These are phyloP conservation scores for Melanargia galathea DNA, from an alignment of 2,888 invertebrate species.

Conservation along the genomic window DNA sequence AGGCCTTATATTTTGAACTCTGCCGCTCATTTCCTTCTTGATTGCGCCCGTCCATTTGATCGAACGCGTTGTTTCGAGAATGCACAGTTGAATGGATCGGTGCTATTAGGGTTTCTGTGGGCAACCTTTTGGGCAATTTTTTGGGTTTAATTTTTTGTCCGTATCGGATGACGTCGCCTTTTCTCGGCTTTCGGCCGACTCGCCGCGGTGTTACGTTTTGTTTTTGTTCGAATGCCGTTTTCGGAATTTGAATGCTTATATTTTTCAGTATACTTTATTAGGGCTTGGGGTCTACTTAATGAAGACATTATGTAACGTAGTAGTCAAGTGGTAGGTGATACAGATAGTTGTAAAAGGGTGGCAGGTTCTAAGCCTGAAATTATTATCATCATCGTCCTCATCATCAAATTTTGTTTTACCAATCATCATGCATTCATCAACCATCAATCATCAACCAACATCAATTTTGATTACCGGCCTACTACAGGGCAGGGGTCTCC, in stretches of 20 bases:
- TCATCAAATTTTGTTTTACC: no score
- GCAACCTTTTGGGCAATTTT: conserved; percentile 40
- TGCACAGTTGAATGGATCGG: conserved; percentile 42
- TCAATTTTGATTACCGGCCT: no score
- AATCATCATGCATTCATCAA: no score
- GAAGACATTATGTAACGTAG: neutral
- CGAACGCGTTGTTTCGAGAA: conserved; percentile 42
- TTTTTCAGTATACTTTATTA: conserved; percentile 15
- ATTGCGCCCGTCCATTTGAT: conserved; percentile 21
- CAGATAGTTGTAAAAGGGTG: neutral
- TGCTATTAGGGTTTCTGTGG: conserved; percentile 46
- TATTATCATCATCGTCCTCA: no score
- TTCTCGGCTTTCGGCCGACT: conserved; percentile 37
- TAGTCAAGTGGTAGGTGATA: neutral
- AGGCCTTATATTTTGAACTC: neutral
- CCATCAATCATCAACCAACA: no score
- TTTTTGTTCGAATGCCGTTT: conserved; percentile 25
- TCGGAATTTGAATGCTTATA: conserved; percentile 21
- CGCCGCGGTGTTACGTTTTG: conserved; percentile 18
- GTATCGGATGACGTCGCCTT: conserved; percentile 36
- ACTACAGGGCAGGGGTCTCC: no score
- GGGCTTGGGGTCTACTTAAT: neutral
- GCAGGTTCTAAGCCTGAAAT: neutral
- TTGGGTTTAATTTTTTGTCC: conserved; percentile 34
- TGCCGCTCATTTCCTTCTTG: neutral